Evolutionary conservation across 2,797 vertebrate species (phyloP).

Genomic region (Onychomys leucogaster): DNA sequence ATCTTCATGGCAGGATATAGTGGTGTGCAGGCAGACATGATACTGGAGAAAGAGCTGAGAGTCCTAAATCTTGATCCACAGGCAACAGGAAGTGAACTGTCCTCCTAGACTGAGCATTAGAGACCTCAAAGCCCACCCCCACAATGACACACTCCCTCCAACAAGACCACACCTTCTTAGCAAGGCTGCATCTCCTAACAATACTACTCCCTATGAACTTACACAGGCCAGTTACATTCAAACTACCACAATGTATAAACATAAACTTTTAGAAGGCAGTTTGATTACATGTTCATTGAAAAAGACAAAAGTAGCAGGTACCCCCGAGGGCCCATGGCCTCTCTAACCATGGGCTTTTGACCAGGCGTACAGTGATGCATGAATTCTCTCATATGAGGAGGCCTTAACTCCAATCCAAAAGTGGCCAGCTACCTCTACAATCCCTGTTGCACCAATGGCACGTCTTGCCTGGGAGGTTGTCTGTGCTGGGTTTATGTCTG

Average conservation of each 20-base stretch:
- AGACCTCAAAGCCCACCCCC: not conserved
- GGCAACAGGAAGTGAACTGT: not conserved
- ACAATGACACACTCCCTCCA: not conserved
- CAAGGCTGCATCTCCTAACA: not conserved
- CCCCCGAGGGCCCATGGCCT: not conserved
- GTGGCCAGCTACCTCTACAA: not conserved
- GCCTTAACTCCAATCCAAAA: not conserved
- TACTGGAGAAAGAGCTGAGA: not conserved
- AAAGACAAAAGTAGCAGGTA: not conserved
- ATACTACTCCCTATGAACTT: not conserved
- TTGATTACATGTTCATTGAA: not conserved
- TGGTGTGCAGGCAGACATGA: not conserved
- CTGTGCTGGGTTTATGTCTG: not conserved
- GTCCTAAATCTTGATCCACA: not conserved
- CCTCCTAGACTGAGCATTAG: not conserved
- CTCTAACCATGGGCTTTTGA: not conserved
- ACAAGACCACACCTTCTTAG: not conserved
- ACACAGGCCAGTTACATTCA: not conserved
- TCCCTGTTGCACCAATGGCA: not conserved
- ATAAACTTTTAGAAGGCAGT: not conserved
- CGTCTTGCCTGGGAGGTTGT: not conserved
- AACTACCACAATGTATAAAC: not conserved
- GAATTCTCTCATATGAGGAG: not conserved
- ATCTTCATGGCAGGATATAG: not conserved
- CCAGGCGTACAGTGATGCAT: not conserved